Base-by-base conservation (phyloP, 2,888 invertebrate species). In the Eremobia ochroleuca region DNA sequence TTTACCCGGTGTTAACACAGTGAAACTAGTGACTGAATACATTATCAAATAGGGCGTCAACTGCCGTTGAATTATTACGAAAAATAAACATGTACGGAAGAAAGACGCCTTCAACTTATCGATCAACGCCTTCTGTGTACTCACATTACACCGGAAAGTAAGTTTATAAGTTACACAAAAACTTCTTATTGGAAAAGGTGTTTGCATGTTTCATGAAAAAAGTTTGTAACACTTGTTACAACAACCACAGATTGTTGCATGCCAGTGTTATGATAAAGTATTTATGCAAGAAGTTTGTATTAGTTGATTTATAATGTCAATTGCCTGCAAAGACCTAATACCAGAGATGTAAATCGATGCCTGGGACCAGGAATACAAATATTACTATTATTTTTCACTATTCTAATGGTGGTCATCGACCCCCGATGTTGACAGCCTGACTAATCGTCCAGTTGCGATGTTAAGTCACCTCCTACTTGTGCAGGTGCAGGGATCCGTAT, bases 111-210 rank as follows among this genome's bases (percentile, higher is more conserved):
- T 98, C 98, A 75, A 98, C 98, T 6, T 97, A 97, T 91, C 97
- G 97, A 89, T 99, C 99, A 67, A 98, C 99, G 87, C 98, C 98
- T 18, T 99, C 99, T 0, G 98, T 99, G 64, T 99, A 99, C 92
- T 99, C 99, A 0, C 98, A 99, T 94, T 98, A 98, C 76, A 99
- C 99, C 73, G 97, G 97, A 91, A 97, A 97, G 97, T 97, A 94
- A 94, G 95, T 94, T 76, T 76, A 49, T 46, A 64, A 82, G 28
- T 31, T 73, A 68, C 21, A 1, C 65, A 52, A 6, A 70, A 66
- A 65, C 59, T 75, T 82, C 77, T 75, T 77, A 80, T 76, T 76
- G 67, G 82, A 79, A 76, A 65, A 61, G 13, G 28, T 46, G 46
- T 58, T 75, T 58, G 43, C 49, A 34, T 59, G 18, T 15, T 55